A percentile compares a stretch with the other conserved stretches of the same genome.
These are phyloP conservation scores for Synanthedon andrenaeformis DNA, from an alignment of 2,888 invertebrate genomes.

Conservation along the genomic window DNA sequence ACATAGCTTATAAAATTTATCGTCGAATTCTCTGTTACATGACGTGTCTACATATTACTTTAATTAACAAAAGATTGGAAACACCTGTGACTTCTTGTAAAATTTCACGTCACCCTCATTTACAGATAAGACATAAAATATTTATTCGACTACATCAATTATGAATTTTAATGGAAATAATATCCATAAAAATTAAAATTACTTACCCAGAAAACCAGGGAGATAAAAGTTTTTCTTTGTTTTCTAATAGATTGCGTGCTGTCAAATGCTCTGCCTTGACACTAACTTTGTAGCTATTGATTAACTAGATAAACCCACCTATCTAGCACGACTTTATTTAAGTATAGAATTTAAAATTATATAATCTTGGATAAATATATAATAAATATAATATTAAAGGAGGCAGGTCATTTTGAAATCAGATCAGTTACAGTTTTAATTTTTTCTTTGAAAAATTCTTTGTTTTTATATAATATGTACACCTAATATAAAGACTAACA, in stretches of 20 bases:
- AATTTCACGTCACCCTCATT: no score
- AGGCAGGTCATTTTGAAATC: not conserved
- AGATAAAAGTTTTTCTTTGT: not conserved
- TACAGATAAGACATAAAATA: no score
- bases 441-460: not conserved
- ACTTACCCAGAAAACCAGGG: no score
- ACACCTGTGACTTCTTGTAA: no score
- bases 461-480: not conserved
- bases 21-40: no score
- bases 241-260: constrained; percentile 20
- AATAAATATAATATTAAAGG: not conserved
- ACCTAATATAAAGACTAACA: not conserved
- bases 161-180: no score
- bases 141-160: no score
- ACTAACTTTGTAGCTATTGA: constrained; percentile 15
- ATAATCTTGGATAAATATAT: no score
- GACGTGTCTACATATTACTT: no score
- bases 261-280: constrained; percentile 20
- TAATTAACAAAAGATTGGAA: no score
- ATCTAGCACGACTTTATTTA: not conserved
- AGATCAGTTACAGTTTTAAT: not conserved
- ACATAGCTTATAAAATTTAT: no score
- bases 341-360: not conserved
- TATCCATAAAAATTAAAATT: no score
- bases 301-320: not conserved